phyloP scores from a whole-genome alignment of 1,140 invertebrate species.

The Tetramorium simillimum region DNA sequence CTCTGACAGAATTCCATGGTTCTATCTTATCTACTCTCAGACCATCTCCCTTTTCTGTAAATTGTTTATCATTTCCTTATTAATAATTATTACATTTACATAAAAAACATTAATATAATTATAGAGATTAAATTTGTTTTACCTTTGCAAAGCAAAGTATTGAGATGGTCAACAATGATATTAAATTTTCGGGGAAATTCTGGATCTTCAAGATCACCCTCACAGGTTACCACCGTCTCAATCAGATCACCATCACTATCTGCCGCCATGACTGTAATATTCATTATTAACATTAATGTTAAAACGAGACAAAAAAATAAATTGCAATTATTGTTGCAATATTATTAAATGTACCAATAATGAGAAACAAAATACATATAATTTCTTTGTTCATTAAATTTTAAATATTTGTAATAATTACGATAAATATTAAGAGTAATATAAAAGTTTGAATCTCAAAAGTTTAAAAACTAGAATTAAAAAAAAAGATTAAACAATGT shows the following conservation, averaged over 20 bases:
- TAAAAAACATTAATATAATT: slow-evolving; percentile 1
- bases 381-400: background rate
- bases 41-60: slow-evolving; percentile 85
- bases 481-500: background rate
- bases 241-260: slow-evolving; percentile 90
- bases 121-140: slow-evolving; percentile 60
- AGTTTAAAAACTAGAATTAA: background rate
- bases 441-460: background rate
- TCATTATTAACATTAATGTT: slow-evolving; percentile 52
- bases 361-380: background rate
- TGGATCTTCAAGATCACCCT: slow-evolving; percentile 92
- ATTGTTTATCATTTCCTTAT: slow-evolving; percentile 37
- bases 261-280: slow-evolving; percentile 89
- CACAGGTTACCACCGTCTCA: slow-evolving; percentile 92
- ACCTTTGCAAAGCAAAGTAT: slow-evolving; percentile 90
- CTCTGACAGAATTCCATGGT: slow-evolving; percentile 99
- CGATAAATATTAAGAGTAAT: background rate
- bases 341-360: slow-evolving; percentile 1
- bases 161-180: slow-evolving; percentile 88
- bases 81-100: slow-evolving; percentile 21
- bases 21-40: slow-evolving; percentile 94
- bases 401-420: background rate
- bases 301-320: slow-evolving; percentile 5
- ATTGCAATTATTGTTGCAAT: background rate
- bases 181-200: slow-evolving; percentile 90